Evolutionary conservation across 2,113 vertebrate genomes (phyloP).

Genomic region (Platichthys flesus): DNA sequence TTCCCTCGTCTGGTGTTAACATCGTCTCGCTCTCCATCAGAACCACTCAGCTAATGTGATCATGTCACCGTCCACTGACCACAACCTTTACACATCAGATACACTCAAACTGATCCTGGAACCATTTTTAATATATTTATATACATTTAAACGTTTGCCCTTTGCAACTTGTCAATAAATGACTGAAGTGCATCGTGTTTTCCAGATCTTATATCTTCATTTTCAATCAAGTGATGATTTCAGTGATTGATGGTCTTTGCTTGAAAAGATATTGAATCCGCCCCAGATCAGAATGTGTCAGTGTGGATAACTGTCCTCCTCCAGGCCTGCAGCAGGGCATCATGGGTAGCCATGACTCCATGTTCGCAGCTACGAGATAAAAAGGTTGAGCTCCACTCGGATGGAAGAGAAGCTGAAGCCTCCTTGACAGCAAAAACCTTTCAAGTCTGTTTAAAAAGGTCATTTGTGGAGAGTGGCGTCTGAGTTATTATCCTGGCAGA

Average conservation of each 20-base stretch:
- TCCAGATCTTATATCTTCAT: neutral
- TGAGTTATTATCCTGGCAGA: conserved; percentile 1
- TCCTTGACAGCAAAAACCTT: conserved; percentile 2
- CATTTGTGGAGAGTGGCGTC: neutral
- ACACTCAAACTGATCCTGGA: too few relatives aligned
- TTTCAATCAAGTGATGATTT: neutral
- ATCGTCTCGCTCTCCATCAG: neutral
- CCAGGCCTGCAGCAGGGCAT: neutral
- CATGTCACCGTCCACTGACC: conserved; percentile 11
- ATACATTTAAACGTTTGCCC: too few relatives aligned
- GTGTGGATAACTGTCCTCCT: neutral
- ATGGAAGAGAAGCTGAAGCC: conserved; percentile 4
- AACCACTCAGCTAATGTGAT: conserved; percentile 6
- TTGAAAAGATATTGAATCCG: neutral
- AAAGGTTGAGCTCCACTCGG: conserved; percentile 14
- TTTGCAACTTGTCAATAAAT: neutral
- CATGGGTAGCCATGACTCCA: neutral
- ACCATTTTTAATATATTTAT: too few relatives aligned
- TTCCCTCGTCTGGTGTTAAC: conserved; percentile 1
- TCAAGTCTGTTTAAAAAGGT: conserved; percentile 37
- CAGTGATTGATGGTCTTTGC: neutral
- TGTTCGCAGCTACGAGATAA: neutral
- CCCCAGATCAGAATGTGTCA: neutral
- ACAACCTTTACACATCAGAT: neutral
- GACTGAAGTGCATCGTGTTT: neutral